Percentiles rank a stretch among this genome's conserved stretches.
Evolutionary conservation across 1,140 invertebrate species (phyloP).

Genomic region (Neoseiulus cucumeris): DNA sequence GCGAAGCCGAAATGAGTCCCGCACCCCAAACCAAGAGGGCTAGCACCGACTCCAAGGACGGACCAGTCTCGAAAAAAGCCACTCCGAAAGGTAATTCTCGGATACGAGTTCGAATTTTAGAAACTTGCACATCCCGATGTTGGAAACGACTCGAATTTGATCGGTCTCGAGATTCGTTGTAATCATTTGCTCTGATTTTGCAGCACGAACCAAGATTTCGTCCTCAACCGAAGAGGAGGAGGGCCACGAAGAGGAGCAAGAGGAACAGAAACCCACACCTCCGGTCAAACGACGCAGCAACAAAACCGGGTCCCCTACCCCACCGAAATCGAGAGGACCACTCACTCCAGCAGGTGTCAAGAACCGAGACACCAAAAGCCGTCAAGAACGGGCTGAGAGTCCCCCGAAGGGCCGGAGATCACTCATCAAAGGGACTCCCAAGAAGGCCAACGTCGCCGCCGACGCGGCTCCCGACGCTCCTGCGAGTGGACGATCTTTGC

Average conservation of each 20-base stretch:
- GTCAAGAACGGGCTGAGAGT: not conserved
- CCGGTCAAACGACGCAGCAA: not conserved
- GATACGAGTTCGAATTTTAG: no score
- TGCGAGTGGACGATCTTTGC: not conserved
- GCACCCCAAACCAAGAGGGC: not conserved
- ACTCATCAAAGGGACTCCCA: slow-evolving; percentile 1
- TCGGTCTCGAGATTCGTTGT: no score
- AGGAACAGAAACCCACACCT: not conserved
- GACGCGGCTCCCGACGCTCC: not conserved
- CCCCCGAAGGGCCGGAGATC: not conserved
- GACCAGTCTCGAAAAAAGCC: no score
- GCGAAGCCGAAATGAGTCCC: not conserved
- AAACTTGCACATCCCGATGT: no score
- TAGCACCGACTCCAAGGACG: not conserved
- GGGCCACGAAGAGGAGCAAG: not conserved
- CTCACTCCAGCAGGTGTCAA: not conserved
- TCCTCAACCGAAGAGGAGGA: slow-evolving; percentile 3
- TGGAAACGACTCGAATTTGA: no score
- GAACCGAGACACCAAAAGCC: not conserved
- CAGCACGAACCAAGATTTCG: not conserved
- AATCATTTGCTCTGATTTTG: not conserved
- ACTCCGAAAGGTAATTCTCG: no score
- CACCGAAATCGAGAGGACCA: slow-evolving; percentile 2
- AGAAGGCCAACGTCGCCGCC: not conserved
- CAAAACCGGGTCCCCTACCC: not conserved